Conservation (phyloP, 2,888 invertebrate genomes). For the Agonopterix subpropinquella region DNA sequence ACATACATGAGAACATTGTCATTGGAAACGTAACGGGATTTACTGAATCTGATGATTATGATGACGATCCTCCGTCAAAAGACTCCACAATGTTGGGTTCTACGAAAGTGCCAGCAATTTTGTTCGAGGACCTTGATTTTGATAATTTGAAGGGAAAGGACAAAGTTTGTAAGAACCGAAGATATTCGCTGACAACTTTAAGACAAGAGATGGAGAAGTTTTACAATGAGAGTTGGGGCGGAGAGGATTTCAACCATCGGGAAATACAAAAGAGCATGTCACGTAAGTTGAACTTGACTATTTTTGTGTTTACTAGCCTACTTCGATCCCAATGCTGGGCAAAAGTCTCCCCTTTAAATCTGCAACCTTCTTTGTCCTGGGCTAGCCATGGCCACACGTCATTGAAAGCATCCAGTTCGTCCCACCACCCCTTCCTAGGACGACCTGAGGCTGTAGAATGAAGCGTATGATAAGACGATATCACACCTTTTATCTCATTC, state of each 20-base stretch:
- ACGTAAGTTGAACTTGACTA: constrained; percentile 58
- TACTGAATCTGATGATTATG: constrained; percentile 33
- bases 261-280: constrained; percentile 78
- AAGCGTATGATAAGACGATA: too few relatives aligned
- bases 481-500: too few relatives aligned
- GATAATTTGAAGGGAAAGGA: constrained; percentile 61
- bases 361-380: too few relatives aligned
- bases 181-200: constrained; percentile 55
- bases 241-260: constrained; percentile 76
- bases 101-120: constrained; percentile 60
- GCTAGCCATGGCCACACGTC: too few relatives aligned
- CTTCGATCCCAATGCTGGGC: too few relatives aligned
- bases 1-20: constrained; percentile 51
- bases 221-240: constrained; percentile 80
- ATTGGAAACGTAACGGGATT: constrained; percentile 64
- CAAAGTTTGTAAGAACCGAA: constrained; percentile 41
- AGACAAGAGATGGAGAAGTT: constrained; percentile 77
- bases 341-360: too few relatives aligned
- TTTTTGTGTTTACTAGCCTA: neutral
- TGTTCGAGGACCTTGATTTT: constrained; percentile 62
- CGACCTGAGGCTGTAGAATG: too few relatives aligned
- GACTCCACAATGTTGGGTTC: constrained; percentile 48
- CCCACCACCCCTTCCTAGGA: too few relatives aligned
- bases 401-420: too few relatives aligned
- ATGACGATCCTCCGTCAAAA: constrained; percentile 20